Percentiles rank a stretch among this genome's conserved stretches.
Evolutionary conservation across 2,888 invertebrate genomes (phyloP).

Genomic region (Heliconius erato): DNA sequence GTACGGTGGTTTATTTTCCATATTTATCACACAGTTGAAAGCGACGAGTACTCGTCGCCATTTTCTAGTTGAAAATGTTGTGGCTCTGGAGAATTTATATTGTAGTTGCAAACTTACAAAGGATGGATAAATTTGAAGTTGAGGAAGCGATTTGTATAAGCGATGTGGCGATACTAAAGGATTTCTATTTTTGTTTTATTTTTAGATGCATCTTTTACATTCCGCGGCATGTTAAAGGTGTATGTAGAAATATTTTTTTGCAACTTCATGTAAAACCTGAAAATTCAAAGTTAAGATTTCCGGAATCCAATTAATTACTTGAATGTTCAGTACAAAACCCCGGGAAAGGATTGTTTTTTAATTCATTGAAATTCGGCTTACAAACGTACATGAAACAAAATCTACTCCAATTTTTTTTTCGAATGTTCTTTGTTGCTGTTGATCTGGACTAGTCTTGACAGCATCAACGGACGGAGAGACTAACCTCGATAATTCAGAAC

Average conservation of each 20-base stretch:
- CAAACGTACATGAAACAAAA: no score
- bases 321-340: no score
- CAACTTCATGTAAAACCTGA: no score
- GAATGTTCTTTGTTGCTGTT: no score
- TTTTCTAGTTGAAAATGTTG: conserved; percentile 7
- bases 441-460: no score
- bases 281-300: no score
- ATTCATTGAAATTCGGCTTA: no score
- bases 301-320: no score
- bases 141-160: not conserved
- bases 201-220: not conserved
- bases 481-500: conserved; percentile 34
- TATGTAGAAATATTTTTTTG: no score
- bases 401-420: no score
- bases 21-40: conserved; percentile 9
- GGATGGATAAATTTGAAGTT: conserved; percentile 15
- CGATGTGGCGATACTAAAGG: not conserved
- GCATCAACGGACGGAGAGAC: not conserved
- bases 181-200: not conserved
- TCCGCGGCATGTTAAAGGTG: no score
- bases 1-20: conserved; percentile 1
- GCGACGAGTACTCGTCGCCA: not conserved
- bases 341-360: no score
- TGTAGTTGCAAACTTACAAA: conserved; percentile 8
- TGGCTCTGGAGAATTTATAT: not conserved